Percentiles rank a stretch among this genome's conserved stretches.
Evolutionary conservation across 2,113 vertebrate genomes (phyloP).

Genomic region (Romanogobio albipinnatus): DNA sequence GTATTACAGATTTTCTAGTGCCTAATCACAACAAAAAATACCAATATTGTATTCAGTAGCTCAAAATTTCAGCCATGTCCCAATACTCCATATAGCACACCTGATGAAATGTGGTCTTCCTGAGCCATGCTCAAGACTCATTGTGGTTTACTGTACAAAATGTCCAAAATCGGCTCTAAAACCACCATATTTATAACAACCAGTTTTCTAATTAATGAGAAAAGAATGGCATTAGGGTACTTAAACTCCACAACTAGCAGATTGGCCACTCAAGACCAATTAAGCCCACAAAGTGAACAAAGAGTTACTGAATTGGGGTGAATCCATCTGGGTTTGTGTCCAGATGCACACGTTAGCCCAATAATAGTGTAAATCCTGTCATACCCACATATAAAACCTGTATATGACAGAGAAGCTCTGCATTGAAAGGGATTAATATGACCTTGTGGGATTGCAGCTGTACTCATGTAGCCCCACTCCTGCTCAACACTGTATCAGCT

Average conservation of each 20-base stretch:
- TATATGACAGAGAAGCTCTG: background rate
- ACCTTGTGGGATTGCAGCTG: constrained; percentile 9
- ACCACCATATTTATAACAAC: background rate
- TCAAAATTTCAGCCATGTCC: background rate
- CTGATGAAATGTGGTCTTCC: background rate
- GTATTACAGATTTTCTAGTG: background rate
- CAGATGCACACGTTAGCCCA: background rate
- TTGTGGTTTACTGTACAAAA: background rate
- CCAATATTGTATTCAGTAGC: background rate
- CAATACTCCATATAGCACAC: background rate
- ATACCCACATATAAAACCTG: background rate
- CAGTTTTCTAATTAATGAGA: background rate
- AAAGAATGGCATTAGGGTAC: background rate
- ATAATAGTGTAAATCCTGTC: constrained; percentile 12
- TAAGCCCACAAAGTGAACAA: constrained; percentile 15
- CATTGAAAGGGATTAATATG: constrained; percentile 26
- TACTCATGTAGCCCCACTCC: background rate
- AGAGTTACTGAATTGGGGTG: constrained; percentile 15
- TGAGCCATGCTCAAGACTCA: background rate
- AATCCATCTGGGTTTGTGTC: constrained; percentile 21
- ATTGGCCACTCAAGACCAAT: background rate
- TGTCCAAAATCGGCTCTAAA: background rate
- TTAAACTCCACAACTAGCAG: constrained; percentile 11
- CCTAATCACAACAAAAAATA: background rate
- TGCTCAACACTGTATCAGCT: constrained; percentile 1